Conservation (phyloP, 2,888 invertebrate genomes). For the Meliscaeva auricollis region DNA sequence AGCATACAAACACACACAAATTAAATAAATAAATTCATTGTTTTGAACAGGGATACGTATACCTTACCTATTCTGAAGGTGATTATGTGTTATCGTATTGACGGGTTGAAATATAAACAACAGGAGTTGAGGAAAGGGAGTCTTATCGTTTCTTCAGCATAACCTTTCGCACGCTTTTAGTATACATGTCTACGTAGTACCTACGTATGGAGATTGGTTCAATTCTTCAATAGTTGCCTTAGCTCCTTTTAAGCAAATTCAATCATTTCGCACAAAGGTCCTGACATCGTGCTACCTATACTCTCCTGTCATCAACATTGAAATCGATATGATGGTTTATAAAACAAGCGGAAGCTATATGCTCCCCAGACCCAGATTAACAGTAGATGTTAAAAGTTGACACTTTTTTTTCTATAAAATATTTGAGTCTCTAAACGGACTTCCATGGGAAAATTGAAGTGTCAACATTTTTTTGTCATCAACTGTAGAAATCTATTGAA, state of each 20-base stretch:
- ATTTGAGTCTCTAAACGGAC: too few species aligned
- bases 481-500: constrained; percentile 6
- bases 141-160: constrained; percentile 53
- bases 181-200: neutral
- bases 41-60: constrained; percentile 49
- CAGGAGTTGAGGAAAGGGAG: neutral
- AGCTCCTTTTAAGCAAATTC: constrained; percentile 67
- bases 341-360: constrained; percentile 50
- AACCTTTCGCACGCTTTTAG: neutral
- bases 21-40: constrained; percentile 73
- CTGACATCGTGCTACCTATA: constrained; percentile 40
- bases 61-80: constrained; percentile 45
- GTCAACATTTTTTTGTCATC: neutral
- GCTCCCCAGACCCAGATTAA: neutral
- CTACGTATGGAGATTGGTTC: neutral
- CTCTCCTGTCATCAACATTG: constrained; percentile 60
- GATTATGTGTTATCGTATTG: constrained; percentile 57
- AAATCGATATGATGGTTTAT: constrained; percentile 67
- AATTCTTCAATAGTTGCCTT: constrained; percentile 7
- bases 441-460: neutral
- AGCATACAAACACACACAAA: constrained; percentile 33
- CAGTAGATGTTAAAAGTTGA: constrained; percentile 2
- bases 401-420: neutral
- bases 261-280: constrained; percentile 70
- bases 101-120: constrained; percentile 32